phyloP scores from a whole-genome alignment of 2,888 invertebrate species.

The Dascillus cervinus region DNA sequence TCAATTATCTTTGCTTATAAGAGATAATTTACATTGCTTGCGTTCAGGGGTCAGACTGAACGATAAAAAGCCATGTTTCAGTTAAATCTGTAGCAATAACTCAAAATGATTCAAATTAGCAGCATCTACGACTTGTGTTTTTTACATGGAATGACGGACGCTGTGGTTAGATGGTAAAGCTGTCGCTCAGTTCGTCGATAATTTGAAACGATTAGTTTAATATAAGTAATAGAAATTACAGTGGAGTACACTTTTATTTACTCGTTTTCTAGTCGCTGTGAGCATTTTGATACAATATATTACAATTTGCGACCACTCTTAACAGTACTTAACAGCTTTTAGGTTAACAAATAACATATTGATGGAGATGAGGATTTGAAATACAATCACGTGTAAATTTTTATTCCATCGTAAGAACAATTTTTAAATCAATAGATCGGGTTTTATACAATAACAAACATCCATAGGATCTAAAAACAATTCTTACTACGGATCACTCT shows the following conservation, averaged over 20 bases:
- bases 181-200: too few species aligned
- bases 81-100: too few species aligned
- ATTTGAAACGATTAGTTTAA: too few species aligned
- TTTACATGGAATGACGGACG: too few species aligned
- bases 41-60: too few species aligned
- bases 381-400: constrained; percentile 36
- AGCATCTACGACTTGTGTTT: too few species aligned
- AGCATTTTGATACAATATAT: constrained; percentile 45
- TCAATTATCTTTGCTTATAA: too few species aligned
- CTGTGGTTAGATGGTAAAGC: too few species aligned
- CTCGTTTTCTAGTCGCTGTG: constrained; percentile 41
- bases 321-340: constrained; percentile 46
- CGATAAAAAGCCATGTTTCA: too few species aligned
- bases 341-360: constrained; percentile 46
- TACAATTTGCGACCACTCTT: constrained; percentile 44
- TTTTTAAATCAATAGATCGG: constrained; percentile 21
- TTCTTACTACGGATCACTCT: constrained; percentile 14
- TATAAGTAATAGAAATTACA: constrained; percentile 24
- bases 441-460: constrained; percentile 20
- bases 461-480: constrained; percentile 20
- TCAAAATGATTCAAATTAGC: too few species aligned
- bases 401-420: constrained; percentile 19
- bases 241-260: constrained; percentile 41
- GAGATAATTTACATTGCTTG: too few species aligned
- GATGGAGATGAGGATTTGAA: constrained; percentile 42